These are phyloP conservation scores for rat (Rattus norvegicus) DNA, from an alignment of 2,113 vertebrate genomes.

Conservation along the genomic window GRCr8 NC_086037.1:11863001-11863500, in stretches of 20 bases:
- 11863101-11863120: not conserved
- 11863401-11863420: not conserved
- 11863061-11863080: not conserved
- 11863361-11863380: not conserved
- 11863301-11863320: not conserved
- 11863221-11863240: not conserved
- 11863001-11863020: not conserved
- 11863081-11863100: no score
- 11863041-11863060: not conserved
- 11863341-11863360: not conserved
- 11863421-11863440: fast-evolving
- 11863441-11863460: not conserved
- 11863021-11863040: no score
- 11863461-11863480: not conserved
- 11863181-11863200: not conserved
- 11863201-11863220: not conserved
- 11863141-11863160: not conserved
- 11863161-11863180: not conserved
- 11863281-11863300: not conserved
- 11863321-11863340: not conserved
- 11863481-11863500: not conserved
- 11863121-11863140: not conserved
- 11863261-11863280: not conserved
- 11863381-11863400: not conserved
- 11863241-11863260: no score